Conservation (phyloP, 2,888 invertebrate species). For the Gortyna flavago region DNA sequence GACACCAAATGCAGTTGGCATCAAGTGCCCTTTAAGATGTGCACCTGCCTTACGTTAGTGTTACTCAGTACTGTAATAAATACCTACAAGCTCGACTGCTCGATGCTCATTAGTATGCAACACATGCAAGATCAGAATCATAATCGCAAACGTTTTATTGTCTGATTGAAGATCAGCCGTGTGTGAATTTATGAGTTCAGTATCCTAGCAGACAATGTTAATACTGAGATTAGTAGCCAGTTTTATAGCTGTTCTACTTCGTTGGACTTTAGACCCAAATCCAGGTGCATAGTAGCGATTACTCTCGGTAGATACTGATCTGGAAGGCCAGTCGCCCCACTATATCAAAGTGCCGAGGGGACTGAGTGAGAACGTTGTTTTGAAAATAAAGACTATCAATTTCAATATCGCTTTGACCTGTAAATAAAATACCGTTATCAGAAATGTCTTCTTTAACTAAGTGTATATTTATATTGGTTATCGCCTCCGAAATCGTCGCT, state of each 20-base stretch:
- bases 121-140: slow-evolving; percentile 54
- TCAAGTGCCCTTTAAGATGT: slow-evolving; percentile 55
- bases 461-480: slow-evolving; percentile 2
- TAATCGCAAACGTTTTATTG: slow-evolving; percentile 60
- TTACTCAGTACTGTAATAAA: slow-evolving; percentile 22
- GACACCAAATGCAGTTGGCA: slow-evolving; percentile 66
- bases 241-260: slow-evolving; percentile 22
- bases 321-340: neutral
- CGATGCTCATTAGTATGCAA: slow-evolving; percentile 51
- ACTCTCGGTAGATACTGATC: slow-evolving; percentile 14
- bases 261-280: slow-evolving; percentile 18
- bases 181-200: slow-evolving; percentile 56
- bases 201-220: slow-evolving; percentile 49
- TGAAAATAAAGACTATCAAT: slow-evolving; percentile 11
- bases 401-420: neutral
- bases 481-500: too few relatives aligned
- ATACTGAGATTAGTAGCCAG: slow-evolving; percentile 22
- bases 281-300: slow-evolving; percentile 15
- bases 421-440: slow-evolving; percentile 17
- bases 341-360: slow-evolving; percentile 4
- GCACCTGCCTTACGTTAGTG: slow-evolving; percentile 54
- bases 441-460: neutral
- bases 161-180: slow-evolving; percentile 53
- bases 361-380: slow-evolving; percentile 9
- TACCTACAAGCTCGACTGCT: slow-evolving; percentile 8